Base-by-base conservation (phyloP, 1,140 invertebrate genomes). In the Leptinotarsa lineolata region DNA sequence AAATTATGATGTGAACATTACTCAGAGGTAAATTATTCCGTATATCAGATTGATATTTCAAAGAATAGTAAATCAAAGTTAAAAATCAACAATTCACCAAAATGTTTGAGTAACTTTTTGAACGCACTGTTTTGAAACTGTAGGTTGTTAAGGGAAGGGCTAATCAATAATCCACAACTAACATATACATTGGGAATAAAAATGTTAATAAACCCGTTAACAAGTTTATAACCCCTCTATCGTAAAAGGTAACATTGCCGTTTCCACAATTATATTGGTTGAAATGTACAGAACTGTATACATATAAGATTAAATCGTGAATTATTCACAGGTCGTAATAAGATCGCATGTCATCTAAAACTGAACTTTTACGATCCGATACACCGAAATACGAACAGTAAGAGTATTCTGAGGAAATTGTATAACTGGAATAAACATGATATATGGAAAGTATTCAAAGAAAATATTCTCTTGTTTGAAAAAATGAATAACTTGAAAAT, bases 241-340 rank as follows among this genome's bases (percentile, higher is more conserved):
- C n/a, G 48, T 54, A n/a, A 54, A 54, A 54, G 1, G 48, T 3
- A n/a, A 54, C 16, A n/a, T 54, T 54, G 15, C 15, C 2, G 6
- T 54, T 54, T 18, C 15, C 4, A 18, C 48, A 54, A 63, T 63
- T 20, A 63, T 18, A 63, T 63, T 63, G 61, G 61, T 30, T 15
- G 13, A 16, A 63, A 63, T 18, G 24, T 63, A 18, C 21, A 12
- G 15, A 4, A 18, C 4, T 13, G 24, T 16, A 30, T 63, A 63
- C 15, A 63, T 63, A 63, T 22, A 13, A 30, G 61, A 63, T 30
- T 16, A 63, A 20, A 30, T 16, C 4, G 20, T 63, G 61, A 63
- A 18, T 63, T 24, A 63, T 63, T 63, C 20, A 63, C 61, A 63
- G 61, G 61, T 24, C 13, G 61, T 18, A 63, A 63, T 63, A 63